A percentile compares a stretch with the other conserved stretches of the same genome.
Conservation (phyloP, 2,113 vertebrate genomes). For the Hemiprocne comata region DNA sequence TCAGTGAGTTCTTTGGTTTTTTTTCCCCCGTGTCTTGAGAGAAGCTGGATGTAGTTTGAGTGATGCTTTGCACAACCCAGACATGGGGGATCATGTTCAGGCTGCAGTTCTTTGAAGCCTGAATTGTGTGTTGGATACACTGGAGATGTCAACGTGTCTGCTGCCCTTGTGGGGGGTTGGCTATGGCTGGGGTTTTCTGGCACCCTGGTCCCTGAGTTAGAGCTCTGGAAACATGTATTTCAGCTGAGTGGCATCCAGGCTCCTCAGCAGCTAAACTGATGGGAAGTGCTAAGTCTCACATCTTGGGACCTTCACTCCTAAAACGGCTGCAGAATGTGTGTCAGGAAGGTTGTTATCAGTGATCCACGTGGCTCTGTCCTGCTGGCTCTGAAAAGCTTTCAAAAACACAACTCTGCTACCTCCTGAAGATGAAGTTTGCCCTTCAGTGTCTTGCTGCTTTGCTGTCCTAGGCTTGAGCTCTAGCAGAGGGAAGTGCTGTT, state of each 20-base stretch:
- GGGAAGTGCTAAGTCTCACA: not conserved
- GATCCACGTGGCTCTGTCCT: accelerated
- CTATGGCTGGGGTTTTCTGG: not conserved
- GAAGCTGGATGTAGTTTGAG: not conserved
- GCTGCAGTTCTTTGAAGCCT: not conserved
- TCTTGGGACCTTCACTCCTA: not conserved
- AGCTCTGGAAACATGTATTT: not conserved
- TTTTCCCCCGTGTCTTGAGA: accelerated
- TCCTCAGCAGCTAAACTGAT: not conserved
- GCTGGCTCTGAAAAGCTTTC: not conserved
- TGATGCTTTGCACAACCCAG: accelerated
- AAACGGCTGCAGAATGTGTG: not conserved
- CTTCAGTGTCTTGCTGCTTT: not conserved
- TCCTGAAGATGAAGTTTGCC: not conserved
- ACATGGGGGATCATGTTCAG: accelerated
- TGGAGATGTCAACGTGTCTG: not conserved
- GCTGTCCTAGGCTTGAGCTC: not conserved
- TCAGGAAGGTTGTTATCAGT: not conserved
- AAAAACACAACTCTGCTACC: not conserved
- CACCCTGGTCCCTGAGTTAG: too few relatives aligned
- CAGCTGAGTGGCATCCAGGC: not conserved
- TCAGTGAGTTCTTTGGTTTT: not conserved
- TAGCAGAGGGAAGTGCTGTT: not conserved
- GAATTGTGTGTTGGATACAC: accelerated
- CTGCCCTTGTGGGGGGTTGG: not conserved